Base-by-base conservation (phyloP, 2,113 vertebrate genomes). In the Periophthalmus modestus region DNA sequence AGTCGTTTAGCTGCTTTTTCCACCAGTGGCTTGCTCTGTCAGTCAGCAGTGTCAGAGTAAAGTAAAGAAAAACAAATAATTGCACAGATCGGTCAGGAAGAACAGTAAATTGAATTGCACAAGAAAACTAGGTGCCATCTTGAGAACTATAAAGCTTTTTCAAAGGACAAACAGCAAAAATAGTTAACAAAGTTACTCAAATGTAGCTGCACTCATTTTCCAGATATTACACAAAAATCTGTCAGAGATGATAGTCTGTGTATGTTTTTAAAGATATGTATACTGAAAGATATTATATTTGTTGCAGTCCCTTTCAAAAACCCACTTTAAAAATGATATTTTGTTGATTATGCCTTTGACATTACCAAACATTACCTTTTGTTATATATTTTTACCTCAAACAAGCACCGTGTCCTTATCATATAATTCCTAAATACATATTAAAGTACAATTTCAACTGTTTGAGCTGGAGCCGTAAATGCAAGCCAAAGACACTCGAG, bases 401-500 rank as follows among this genome's bases (percentile, higher is more conserved):
- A 61, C 11, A 24, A 61, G 58, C 58, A 23, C 5, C 28, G 12
- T 16, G 13, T 24, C 15, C 14, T 33, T 33, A 14, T 24, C 12
- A 24, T 58, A 58, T 58, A 58, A 58, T 61, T 33, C 33, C 58
- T 61, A 33, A 33, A 61, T 16, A 16, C 6, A 61, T 61, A 12
- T 61, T 61, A 33, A 59, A 16, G 14, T 61, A 61, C 24, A 61
- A 13, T 61, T 61, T 33, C 23, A 61, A 33, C 23, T 47, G 14
- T n/a, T 21, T 19, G 61, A 54, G 47, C 69, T 62, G 7, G 50
- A 54, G 75, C n/a, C n/a, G 61, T 68, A 57, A 36, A 54, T 74
- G 70, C 57, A 21, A 76, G n/a, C 39, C 39, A 43, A 43, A 43
- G 21, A 62, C 57, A 65, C 79, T 43, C 69, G 72, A 71, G 66